These are phyloP conservation scores for Lasius platythorax DNA, from an alignment of 2,888 invertebrate species.

Conservation along the genomic window DNA sequence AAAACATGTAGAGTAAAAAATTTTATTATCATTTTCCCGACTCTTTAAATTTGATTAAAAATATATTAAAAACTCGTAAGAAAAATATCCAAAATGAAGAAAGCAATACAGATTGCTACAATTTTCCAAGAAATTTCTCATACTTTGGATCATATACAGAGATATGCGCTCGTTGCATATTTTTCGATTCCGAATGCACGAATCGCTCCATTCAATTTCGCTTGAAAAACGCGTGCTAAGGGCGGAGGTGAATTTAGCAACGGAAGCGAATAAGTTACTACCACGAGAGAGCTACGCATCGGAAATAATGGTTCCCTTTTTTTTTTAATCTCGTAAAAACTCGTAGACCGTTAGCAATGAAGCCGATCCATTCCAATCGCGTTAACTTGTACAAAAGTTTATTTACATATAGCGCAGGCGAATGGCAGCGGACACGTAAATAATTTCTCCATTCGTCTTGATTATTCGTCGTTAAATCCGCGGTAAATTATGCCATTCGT, in stretches of 20 bases:
- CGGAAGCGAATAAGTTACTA: slow-evolving; percentile 65
- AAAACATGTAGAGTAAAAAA: not conserved
- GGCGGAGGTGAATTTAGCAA: slow-evolving; percentile 63
- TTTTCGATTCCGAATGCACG: not conserved
- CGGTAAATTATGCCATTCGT: slow-evolving; percentile 58
- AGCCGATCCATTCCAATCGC: slow-evolving; percentile 62
- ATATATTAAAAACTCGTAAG: not conserved
- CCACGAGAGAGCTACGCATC: slow-evolving; percentile 31
- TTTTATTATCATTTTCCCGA: not conserved
- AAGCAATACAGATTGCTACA: not conserved
- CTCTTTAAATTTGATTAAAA: not conserved
- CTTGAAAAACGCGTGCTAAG: slow-evolving; percentile 5
- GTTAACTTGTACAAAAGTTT: slow-evolving; percentile 66
- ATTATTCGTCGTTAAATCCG: slow-evolving; percentile 40
- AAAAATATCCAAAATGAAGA: not conserved
- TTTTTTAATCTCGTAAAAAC: not conserved
- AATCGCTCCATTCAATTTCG: not conserved
- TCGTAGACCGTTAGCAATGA: slow-evolving; percentile 69
- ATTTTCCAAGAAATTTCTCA: not conserved
- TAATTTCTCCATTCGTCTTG: slow-evolving; percentile 41
- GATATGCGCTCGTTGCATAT: not conserved
- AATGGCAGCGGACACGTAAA: slow-evolving; percentile 13
- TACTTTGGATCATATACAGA: not conserved
- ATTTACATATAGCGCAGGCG: slow-evolving; percentile 42
- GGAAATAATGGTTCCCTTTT: slow-evolving; percentile 49